Evolutionary conservation across 2,113 vertebrate genomes (phyloP).

Genomic region (Lucifuga dentata): DNA sequence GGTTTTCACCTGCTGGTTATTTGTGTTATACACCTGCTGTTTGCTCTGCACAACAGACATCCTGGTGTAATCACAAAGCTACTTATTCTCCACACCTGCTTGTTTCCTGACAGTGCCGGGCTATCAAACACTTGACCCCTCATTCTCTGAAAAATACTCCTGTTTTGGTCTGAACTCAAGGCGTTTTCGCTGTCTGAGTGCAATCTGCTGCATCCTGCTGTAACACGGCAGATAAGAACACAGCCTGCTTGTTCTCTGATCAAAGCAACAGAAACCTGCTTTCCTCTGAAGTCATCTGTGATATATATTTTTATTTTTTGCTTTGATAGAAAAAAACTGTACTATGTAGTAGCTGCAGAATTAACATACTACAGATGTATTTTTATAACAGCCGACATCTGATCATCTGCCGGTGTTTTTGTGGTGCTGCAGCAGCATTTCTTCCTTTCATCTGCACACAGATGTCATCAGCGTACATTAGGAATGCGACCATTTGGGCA

Average conservation of each 20-base stretch:
- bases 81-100: conserved; percentile 6
- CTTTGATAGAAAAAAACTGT: neutral
- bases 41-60: conserved; percentile 2
- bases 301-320: too few species aligned
- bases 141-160: neutral
- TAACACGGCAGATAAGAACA: conserved; percentile 10
- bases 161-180: neutral
- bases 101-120: conserved; percentile 7
- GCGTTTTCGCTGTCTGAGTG: too few species aligned
- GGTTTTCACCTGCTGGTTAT: conserved; percentile 16
- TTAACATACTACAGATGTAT: conserved; percentile 14
- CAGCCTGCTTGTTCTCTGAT: conserved; percentile 39
- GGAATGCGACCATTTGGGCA: conserved; percentile 74
- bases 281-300: conserved; percentile 1
- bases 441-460: neutral
- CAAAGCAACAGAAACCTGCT: conserved; percentile 53
- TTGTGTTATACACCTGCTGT: conserved; percentile 27
- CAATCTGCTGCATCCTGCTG: neutral
- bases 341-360: conserved; percentile 2
- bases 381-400: neutral
- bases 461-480: conserved; percentile 54
- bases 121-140: conserved; percentile 13
- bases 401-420: neutral
- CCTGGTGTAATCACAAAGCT: conserved; percentile 12
- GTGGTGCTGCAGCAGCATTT: neutral